These are phyloP conservation scores for Agapornis canus DNA, from an alignment of 2,797 vertebrate genomes.

Conservation along the genomic window DNA sequence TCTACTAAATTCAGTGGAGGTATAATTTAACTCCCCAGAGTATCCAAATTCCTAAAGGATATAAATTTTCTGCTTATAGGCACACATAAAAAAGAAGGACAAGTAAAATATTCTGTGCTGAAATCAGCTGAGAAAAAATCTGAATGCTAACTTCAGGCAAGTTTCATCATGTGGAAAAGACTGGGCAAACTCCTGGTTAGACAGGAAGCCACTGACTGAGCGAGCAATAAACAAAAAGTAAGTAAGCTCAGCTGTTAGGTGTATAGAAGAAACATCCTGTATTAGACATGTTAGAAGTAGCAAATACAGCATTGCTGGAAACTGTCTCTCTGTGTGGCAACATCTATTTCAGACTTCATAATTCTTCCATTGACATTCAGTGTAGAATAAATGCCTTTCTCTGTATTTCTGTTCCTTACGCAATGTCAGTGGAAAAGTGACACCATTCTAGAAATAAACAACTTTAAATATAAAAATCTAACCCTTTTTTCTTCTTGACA, in stretches of 20 bases:
- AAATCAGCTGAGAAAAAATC: constrained; percentile 14
- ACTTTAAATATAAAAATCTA: not conserved
- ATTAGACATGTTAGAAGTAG: not conserved
- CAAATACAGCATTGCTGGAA: not conserved
- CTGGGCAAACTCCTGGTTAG: not conserved
- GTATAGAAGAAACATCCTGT: not conserved
- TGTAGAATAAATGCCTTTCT: not conserved
- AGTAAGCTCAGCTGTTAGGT: not conserved
- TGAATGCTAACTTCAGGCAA: not conserved
- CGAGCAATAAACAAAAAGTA: not conserved
- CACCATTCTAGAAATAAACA: not conserved
- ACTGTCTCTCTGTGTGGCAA: not conserved
- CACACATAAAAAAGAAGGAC: not conserved
- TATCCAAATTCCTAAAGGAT: not conserved
- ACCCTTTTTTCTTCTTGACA: not conserved
- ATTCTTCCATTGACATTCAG: not conserved
- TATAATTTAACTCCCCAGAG: not conserved
- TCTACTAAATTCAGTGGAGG: not conserved
- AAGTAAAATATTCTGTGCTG: not conserved
- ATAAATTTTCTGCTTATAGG: not conserved
- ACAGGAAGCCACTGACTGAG: not conserved
- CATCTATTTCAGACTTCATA: not conserved
- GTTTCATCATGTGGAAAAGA: not conserved
- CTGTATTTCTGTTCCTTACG: not conserved
- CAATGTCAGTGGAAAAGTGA: not conserved